Percentiles rank a stretch among this genome's conserved stretches.
These are phyloP conservation scores for Connochaetes taurinus DNA, from an alignment of 2,113 vertebrate genomes.

Conservation along the genomic window DNA sequence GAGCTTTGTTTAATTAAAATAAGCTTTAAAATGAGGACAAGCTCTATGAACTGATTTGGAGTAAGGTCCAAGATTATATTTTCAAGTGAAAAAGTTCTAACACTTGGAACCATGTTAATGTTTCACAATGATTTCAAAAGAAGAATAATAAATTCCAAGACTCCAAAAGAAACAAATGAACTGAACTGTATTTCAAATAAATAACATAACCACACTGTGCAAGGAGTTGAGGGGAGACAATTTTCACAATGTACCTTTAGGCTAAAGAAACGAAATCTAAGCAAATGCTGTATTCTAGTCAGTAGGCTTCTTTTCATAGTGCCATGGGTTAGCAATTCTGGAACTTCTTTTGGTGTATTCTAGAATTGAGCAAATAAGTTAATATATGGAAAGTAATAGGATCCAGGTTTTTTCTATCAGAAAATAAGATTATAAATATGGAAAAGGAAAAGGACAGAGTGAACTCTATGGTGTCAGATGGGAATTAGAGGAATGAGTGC, in stretches of 20 bases:
- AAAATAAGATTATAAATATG: neutral
- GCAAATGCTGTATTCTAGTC: neutral
- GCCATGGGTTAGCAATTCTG: neutral
- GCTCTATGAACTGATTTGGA: neutral
- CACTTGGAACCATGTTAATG: neutral
- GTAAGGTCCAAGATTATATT: neutral
- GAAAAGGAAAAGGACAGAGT: neutral
- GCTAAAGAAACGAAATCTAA: neutral
- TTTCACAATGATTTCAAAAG: constrained; percentile 1
- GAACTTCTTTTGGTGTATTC: neutral
- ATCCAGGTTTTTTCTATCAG: neutral
- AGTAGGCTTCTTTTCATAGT: neutral
- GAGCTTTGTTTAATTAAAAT: constrained; percentile 8
- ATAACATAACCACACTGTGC: neutral
- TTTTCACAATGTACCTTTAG: neutral
- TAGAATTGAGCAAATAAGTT: neutral
- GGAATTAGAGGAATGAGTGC: neutral
- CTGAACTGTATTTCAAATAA: neutral
- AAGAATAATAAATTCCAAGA: neutral
- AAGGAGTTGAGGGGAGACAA: neutral
- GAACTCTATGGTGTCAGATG: neutral
- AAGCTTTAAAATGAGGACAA: neutral
- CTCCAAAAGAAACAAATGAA: neutral
- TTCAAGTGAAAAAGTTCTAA: neutral
- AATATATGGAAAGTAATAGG: neutral